Evolutionary conservation across 2,797 vertebrate genomes (phyloP).

Genomic region (Ctenopoma multispine): DNA sequence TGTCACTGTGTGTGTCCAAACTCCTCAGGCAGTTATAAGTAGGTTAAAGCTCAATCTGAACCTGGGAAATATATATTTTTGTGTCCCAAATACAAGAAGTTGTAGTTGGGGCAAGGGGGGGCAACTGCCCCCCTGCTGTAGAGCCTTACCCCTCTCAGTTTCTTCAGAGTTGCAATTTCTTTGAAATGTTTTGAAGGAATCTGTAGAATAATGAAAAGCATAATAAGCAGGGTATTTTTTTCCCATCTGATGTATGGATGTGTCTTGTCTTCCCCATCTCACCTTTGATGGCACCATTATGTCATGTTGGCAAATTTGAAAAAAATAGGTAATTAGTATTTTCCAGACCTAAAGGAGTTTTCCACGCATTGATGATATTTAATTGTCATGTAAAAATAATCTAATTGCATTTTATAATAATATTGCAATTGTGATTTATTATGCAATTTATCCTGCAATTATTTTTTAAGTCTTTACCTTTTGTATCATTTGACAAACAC

Average conservation of each 20-base stretch:
- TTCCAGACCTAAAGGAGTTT: background rate
- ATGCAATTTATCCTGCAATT: too few relatives aligned
- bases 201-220: background rate
- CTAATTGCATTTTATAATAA: too few relatives aligned
- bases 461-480: too few relatives aligned
- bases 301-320: background rate
- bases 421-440: too few relatives aligned
- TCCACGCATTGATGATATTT: background rate
- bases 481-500: too few relatives aligned
- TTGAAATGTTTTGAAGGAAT: slow-evolving; percentile 24
- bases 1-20: slow-evolving; percentile 38
- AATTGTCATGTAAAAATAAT: background rate
- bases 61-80: slow-evolving; percentile 35
- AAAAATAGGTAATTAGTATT: slow-evolving; percentile 4
- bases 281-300: background rate
- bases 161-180: too few relatives aligned
- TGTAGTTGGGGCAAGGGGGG: too few relatives aligned
- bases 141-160: too few relatives aligned
- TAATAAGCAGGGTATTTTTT: background rate
- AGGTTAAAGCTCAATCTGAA: slow-evolving; percentile 47
- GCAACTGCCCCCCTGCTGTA: too few relatives aligned
- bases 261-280: background rate
- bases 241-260: too few relatives aligned
- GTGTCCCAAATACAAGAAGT: slow-evolving; percentile 20
- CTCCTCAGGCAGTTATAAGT: slow-evolving; percentile 35